Base-by-base conservation (phyloP, 2,888 invertebrate genomes). In the Megaustenia siamemsis region DNA sequence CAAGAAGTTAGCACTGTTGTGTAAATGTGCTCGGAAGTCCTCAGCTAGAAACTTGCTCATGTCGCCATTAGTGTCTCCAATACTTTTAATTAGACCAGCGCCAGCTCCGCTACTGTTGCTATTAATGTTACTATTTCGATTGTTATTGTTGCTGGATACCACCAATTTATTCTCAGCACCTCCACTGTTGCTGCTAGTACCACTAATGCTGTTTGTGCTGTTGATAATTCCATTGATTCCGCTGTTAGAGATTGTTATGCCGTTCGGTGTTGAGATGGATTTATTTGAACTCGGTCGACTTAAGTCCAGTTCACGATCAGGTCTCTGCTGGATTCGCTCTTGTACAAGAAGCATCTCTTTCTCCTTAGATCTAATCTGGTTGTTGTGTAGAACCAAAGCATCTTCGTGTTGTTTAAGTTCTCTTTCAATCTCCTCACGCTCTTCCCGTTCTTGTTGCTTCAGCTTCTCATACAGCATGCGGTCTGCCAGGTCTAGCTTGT, bases 361-460 rank as follows among this genome's bases (percentile, higher is more conserved):
- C 78, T 90, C 91, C 49, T 90, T 86, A 53, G 90, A 88, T 80
- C 91, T 86, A 32, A 91, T 86, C 85, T 91, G 90, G 80, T 92
- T 91, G 71, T 92, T 80, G 83, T 91, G 90, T 73, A 91, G 87
- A 63, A 90, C 88, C 63, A 93, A 83, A 35, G 92, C 91, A 78
- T 93, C 93, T 76, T 91, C 92, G 79, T 94, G 93, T 24, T 93
- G 93, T 90, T 93, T 93, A 35, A 94, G 89, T 88, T 94, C 94
- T 49, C 93, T 87, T 87, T 94, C 94, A 66, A 94, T 93, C 83
- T 94, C 93, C 76, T 93, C 91, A 71, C 93, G 90, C 88, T 94
- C 94, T 81, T 94, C 94, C 73, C 92, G 89, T 87, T 94, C 94
- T 89, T 94, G 94, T 60, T 91, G 90, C 87, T 93, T 93, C 76